These are phyloP conservation scores for Parascotia fuliginaria DNA, from an alignment of 2,888 invertebrate species.

Conservation along the genomic window DNA sequence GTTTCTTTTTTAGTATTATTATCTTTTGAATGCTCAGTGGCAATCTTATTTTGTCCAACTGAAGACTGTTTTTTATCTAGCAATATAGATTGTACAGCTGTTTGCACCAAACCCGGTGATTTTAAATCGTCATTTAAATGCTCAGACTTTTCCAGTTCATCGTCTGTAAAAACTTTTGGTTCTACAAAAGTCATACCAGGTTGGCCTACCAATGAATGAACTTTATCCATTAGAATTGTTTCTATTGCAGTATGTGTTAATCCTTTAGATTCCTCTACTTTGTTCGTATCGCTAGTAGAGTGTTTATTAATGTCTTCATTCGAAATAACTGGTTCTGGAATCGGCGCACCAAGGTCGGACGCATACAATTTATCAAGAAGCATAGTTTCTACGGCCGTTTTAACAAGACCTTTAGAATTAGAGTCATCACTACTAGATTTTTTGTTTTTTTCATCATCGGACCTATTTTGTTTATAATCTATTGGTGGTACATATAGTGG, in stretches of 20 bases:
- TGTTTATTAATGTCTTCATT: constrained; percentile 3
- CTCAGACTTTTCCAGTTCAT: constrained; percentile 19
- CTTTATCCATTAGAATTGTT: constrained; percentile 36
- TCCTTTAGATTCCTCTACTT: constrained; percentile 12
- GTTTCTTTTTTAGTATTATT: constrained; percentile 8
- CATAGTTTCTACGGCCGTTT: constrained; percentile 28
- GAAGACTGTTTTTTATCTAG: constrained; percentile 66
- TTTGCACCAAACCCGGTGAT: constrained; percentile 62
- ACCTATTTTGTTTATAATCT: neutral
- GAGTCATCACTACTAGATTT: constrained; percentile 6
- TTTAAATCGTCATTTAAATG: constrained; percentile 28
- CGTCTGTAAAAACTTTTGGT: constrained; percentile 32
- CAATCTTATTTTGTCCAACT: constrained; percentile 18
- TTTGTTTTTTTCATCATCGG: neutral
- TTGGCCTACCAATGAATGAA: constrained; percentile 28
- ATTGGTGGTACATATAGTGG: constrained; percentile 28
- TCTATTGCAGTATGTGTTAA: constrained; percentile 24
- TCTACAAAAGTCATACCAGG: constrained; percentile 32
- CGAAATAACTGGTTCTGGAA: constrained; percentile 8
- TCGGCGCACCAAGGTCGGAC: constrained; percentile 14
- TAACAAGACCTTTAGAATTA: constrained; percentile 1
- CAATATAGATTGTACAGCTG: constrained; percentile 81
- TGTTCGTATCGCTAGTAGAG: neutral
- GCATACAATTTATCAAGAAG: constrained; percentile 23
- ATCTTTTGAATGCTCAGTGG: constrained; percentile 18